Evolutionary conservation across 2,113 vertebrate species (phyloP).

Genomic region (Nettapus auritus): DNA sequence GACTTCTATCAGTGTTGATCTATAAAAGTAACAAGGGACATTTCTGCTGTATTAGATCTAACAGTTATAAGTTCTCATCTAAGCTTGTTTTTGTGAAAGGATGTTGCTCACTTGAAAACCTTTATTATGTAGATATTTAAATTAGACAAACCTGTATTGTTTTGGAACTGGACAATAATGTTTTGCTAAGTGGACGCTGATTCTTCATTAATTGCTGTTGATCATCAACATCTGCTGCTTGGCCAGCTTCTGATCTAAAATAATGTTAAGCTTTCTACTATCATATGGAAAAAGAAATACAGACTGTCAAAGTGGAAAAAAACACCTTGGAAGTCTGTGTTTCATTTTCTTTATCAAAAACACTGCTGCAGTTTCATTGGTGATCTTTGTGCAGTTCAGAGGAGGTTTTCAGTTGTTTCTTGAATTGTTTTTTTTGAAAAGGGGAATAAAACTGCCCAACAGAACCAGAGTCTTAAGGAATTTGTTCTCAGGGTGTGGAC

Average conservation of each 20-base stretch:
- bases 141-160: not conserved
- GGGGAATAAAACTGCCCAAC: not conserved
- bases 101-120: not conserved
- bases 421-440: not conserved
- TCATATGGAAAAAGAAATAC: not conserved
- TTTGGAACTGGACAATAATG: not conserved
- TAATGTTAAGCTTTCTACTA: not conserved
- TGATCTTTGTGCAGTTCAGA: not conserved
- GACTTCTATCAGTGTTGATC: not conserved
- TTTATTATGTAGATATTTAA: not conserved
- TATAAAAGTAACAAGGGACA: not conserved
- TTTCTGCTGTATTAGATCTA: not conserved
- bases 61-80: not conserved
- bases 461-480: not conserved
- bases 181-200: not conserved
- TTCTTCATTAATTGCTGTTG: not conserved
- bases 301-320: not conserved
- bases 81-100: not conserved
- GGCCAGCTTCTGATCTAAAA: not conserved
- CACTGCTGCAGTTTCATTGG: not conserved
- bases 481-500: not conserved
- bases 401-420: not conserved
- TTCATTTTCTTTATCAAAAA: not conserved
- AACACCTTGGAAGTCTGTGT: rapidly evolving
- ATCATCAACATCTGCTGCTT: not conserved